phyloP scores from a whole-genome alignment of 2,888 invertebrate species.

The Sinhomidia bicolor region DNA sequence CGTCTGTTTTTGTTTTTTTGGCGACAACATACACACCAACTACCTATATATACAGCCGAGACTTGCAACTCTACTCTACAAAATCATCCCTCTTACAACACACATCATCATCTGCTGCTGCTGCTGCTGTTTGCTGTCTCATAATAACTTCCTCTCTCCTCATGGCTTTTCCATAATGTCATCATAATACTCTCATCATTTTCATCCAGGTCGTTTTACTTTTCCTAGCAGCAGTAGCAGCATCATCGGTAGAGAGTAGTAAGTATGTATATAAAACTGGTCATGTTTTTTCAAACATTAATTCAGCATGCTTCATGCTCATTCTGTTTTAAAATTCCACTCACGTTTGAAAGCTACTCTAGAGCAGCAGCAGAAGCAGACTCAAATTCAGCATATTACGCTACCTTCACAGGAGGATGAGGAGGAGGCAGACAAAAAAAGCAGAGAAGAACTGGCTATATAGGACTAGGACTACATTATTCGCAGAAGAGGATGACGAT shows the following conservation, averaged over 20 bases:
- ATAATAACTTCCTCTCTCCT: background rate
- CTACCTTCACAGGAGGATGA: background rate
- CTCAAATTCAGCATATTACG: slow-evolving; percentile 59
- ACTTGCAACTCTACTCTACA: too few species aligned
- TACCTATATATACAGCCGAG: background rate
- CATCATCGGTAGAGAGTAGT: too few species aligned
- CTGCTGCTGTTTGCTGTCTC: slow-evolving; percentile 10
- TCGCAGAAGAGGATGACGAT: background rate
- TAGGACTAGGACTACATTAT: background rate
- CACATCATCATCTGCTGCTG: background rate
- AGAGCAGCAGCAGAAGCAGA: too few species aligned
- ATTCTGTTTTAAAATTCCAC: slow-evolving; percentile 58
- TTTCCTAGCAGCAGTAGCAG: too few species aligned
- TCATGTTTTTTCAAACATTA: slow-evolving; percentile 61
- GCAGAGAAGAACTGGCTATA: too few species aligned
- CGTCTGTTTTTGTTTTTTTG: too few species aligned
- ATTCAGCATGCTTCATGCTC: slow-evolving; percentile 71
- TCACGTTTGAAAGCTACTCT: slow-evolving; percentile 57
- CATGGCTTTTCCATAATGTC: background rate
- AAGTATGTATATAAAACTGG: slow-evolving; percentile 44
- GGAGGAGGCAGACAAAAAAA: too few species aligned
- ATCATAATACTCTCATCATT: background rate
- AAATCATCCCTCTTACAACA: background rate
- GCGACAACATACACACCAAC: background rate
- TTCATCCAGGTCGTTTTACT: slow-evolving; percentile 4